These are phyloP conservation scores for Idaea aversata DNA, from an alignment of 2,888 invertebrate species.

Conservation along the genomic window DNA sequence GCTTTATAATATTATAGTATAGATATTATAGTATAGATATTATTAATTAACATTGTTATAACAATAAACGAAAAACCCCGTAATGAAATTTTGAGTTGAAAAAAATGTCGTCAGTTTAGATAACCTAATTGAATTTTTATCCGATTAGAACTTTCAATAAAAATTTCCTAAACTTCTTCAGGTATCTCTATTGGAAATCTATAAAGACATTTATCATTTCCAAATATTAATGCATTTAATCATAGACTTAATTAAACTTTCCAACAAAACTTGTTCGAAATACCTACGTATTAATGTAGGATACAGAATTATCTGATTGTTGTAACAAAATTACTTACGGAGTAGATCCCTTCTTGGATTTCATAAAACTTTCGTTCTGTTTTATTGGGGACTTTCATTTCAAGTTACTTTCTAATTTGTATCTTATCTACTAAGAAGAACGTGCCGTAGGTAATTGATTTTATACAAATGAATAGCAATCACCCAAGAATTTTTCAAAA, in stretches of 20 bases:
- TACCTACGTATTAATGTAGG: conserved; percentile 34
- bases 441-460: too few relatives aligned
- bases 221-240: conserved; percentile 52
- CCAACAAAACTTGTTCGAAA: conserved; percentile 35
- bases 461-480: too few relatives aligned
- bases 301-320: conserved; percentile 39
- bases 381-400: too few relatives aligned
- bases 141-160: conserved; percentile 41
- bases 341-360: too few relatives aligned
- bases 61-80: too few relatives aligned
- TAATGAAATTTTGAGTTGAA: not conserved
- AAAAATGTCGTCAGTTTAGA: not conserved
- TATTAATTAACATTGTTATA: too few relatives aligned
- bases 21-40: too few relatives aligned
- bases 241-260: conserved; percentile 55
- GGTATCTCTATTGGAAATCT: conserved; percentile 18
- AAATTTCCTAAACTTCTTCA: not conserved
- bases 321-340: conserved; percentile 27
- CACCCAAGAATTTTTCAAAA: too few relatives aligned
- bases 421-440: too few relatives aligned
- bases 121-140: conserved; percentile 21
- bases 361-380: too few relatives aligned
- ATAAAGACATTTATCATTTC: conserved; percentile 48
- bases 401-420: too few relatives aligned
- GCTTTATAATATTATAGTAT: too few relatives aligned